Conservation (phyloP, 2,888 invertebrate genomes). For the Drosophila pseudotalamancana region DNA sequence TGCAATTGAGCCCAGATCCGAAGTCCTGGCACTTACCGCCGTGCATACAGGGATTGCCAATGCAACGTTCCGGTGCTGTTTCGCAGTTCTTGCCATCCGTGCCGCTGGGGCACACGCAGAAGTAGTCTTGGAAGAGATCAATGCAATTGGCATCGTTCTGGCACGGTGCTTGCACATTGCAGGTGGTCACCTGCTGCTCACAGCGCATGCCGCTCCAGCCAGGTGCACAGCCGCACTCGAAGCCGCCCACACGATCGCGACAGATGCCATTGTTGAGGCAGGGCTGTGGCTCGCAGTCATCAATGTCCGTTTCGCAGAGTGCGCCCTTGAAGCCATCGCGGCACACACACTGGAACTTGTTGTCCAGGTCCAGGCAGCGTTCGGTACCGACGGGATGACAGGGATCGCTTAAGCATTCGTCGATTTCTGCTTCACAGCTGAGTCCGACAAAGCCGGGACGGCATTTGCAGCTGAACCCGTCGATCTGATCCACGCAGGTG, state of each 20-base stretch:
- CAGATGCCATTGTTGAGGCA: constrained; percentile 96
- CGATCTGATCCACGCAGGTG: constrained; percentile 93
- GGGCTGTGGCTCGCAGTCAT: constrained; percentile 93
- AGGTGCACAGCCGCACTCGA: constrained; percentile 91
- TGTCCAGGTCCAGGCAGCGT: constrained; percentile 94
- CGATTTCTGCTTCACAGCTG: constrained; percentile 97
- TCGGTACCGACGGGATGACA: constrained; percentile 96
- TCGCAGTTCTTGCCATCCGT: constrained; percentile 99
- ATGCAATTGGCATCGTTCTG: constrained; percentile 97
- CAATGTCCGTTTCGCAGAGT: constrained; percentile 93
- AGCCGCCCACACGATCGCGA: constrained; percentile 93
- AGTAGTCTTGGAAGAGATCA: constrained; percentile 91
- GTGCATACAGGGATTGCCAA: constrained; percentile 93
- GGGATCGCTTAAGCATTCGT: constrained; percentile 95
- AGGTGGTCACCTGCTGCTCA: constrained; percentile 94
- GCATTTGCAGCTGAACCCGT: constrained; percentile 96
- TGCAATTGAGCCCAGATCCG: constrained; percentile 97
- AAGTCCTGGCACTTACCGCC: constrained; percentile 98
- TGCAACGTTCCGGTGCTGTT: constrained; percentile 94
- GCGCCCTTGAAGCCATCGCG: constrained; percentile 94
- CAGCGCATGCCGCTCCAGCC: constrained; percentile 95
- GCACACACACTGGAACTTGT: constrained; percentile 94
- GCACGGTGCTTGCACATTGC: constrained; percentile 91
- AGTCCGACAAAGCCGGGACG: constrained; percentile 95
- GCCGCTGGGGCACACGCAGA: constrained; percentile 92